phyloP scores from a whole-genome alignment of 2,113 vertebrate genomes.

The Apus apus region DNA sequence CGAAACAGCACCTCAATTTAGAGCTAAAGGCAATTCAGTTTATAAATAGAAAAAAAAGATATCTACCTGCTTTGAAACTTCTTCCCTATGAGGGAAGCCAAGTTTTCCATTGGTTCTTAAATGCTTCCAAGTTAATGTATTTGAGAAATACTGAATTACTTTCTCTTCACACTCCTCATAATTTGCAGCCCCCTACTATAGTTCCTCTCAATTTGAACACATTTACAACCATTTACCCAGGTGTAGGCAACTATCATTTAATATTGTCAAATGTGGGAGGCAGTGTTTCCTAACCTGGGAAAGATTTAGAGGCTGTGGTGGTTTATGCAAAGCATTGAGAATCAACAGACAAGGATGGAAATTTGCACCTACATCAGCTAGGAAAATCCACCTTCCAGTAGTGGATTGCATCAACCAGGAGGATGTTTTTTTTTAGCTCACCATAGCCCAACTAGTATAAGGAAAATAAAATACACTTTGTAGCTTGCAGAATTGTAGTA shows the following conservation, averaged over 20 bases:
- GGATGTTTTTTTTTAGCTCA: background rate
- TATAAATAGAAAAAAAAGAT: background rate
- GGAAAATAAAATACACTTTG: background rate
- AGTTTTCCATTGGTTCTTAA: too few relatives aligned
- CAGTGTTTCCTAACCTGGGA: background rate
- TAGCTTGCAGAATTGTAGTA: background rate
- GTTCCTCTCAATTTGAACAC: background rate
- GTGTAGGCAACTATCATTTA: background rate
- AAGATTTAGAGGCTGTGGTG: background rate
- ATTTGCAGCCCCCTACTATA: background rate
- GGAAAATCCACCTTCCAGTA: background rate
- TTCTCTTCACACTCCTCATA: background rate
- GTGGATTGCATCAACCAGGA: background rate
- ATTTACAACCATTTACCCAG: background rate
- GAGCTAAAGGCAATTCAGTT: background rate
- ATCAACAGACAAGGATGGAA: background rate
- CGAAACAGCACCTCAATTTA: background rate
- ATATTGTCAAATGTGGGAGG: fast-evolving
- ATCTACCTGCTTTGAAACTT: background rate
- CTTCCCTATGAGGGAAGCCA: too few relatives aligned
- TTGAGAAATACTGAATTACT: background rate
- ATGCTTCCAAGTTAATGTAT: background rate
- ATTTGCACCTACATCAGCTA: background rate
- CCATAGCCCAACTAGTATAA: background rate
- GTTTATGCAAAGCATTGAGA: background rate